phyloP scores from a whole-genome alignment of 2,113 vertebrate species.

The Lampris incognitus region DNA sequence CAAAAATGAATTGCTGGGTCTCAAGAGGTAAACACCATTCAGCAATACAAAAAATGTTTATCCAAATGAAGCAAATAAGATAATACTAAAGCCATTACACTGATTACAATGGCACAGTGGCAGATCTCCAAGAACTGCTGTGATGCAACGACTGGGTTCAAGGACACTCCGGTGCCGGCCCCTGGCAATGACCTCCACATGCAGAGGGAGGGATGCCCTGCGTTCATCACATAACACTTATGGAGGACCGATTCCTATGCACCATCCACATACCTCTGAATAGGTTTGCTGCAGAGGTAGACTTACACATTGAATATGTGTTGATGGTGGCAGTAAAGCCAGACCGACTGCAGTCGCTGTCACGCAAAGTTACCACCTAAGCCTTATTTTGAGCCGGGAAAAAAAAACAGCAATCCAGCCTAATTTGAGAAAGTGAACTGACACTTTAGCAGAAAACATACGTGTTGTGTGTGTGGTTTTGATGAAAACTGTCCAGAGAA shows the following conservation, averaged over 20 bases:
- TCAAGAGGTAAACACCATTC: too few species aligned
- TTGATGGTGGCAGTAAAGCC: too few species aligned
- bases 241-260: conserved; percentile 11
- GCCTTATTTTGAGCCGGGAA: too few species aligned
- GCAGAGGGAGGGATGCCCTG: conserved; percentile 64
- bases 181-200: conserved; percentile 51
- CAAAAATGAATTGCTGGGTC: too few species aligned
- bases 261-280: conserved; percentile 28
- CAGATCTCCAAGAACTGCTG: conserved; percentile 13
- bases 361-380: too few species aligned
- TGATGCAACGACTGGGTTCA: conserved; percentile 52
- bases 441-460: too few species aligned
- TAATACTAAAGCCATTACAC: conserved; percentile 15
- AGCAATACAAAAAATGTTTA: too few species aligned
- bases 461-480: too few species aligned
- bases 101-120: conserved; percentile 10
- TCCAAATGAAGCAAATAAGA: background rate
- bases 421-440: too few species aligned
- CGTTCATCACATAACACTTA: conserved; percentile 54
- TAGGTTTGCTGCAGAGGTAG: conserved; percentile 3
- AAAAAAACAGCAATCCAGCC: too few species aligned
- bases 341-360: too few species aligned
- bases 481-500: too few species aligned
- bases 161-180: conserved; percentile 56
- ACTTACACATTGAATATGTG: background rate